phyloP scores from a whole-genome alignment of 2,888 invertebrate genomes.

The Drymonia ruficornis region DNA sequence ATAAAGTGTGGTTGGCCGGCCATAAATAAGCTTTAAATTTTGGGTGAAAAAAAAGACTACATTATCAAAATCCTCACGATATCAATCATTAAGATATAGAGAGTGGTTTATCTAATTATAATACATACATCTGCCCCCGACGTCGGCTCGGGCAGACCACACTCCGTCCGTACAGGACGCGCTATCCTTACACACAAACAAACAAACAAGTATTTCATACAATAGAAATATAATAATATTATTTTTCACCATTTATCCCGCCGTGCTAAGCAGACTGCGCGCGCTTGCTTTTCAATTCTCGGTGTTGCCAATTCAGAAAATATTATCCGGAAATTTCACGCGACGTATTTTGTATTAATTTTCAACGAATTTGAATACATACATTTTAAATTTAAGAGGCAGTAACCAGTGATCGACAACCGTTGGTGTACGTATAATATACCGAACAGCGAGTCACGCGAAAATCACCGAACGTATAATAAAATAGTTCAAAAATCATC shows the following conservation, averaged over 20 bases:
- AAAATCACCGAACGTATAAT: constrained; percentile 10
- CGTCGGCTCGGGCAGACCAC: constrained; percentile 21
- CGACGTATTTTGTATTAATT: constrained; percentile 25
- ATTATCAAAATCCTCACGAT: constrained; percentile 32
- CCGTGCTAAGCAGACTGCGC: constrained; percentile 59
- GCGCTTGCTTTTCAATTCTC: constrained; percentile 17
- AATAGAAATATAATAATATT: constrained; percentile 22
- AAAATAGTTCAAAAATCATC: constrained; percentile 26
- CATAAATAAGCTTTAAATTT: neutral
- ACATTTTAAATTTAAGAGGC: neutral
- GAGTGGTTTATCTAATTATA: constrained; percentile 44
- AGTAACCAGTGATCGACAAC: neutral
- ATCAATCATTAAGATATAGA: constrained; percentile 26
- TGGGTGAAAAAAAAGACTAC: neutral
- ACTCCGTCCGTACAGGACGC: constrained; percentile 42
- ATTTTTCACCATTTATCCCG: constrained; percentile 46
- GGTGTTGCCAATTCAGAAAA: constrained; percentile 26
- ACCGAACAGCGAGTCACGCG: constrained; percentile 1
- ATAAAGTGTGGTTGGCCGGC: neutral
- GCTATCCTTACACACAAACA: constrained; percentile 38
- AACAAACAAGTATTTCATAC: constrained; percentile 31
- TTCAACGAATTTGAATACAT: neutral
- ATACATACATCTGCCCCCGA: constrained; percentile 32
- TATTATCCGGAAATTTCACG: constrained; percentile 35
- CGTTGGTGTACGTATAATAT: constrained; percentile 3